Evolutionary conservation across 2,888 invertebrate genomes (phyloP), one percentile per base, ranked within the genome.

Genomic region (Drosophila pseudotalamancana): DNA sequence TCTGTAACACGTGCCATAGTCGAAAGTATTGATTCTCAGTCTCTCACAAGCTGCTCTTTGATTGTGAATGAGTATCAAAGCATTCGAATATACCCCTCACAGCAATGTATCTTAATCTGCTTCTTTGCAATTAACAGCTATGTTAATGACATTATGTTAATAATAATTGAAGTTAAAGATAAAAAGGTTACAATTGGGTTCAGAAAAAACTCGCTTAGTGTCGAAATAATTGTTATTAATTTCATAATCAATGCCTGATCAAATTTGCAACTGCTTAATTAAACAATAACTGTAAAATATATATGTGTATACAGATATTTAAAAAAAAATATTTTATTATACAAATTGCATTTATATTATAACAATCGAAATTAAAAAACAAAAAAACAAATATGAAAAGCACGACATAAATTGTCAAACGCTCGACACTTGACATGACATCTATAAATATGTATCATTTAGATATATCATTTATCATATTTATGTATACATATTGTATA

Each of bases 361-460:
- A 14, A 54, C 25, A 54, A 40, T 27, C 11, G n/a, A 56, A 53
- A 40, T 53, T n/a, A n/a, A n/a, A n/a, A n/a, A n/a, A n/a, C n/a
- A n/a, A n/a, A n/a, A n/a, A n/a, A n/a, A n/a, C n/a, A n/a, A n/a
- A n/a, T n/a, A n/a, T n/a, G n/a, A n/a, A n/a, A n/a, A n/a, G n/a
- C n/a, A n/a, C n/a, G n/a, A 14, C 29, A 25, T 23, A 37, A 34
- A 34, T 12, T 56, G 56, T 29, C 27, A 35, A 43, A 43, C 18
- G 6, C 27, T 55, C 42, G 35, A 16, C 35, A 29, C 21, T 12
- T 21, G 27, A 55, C n/a, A 43, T 29, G 31, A 35, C 9, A 25
- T 25, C 25, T 9, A 25, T 25, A 25, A 25, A n/a, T n/a, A n/a
- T n/a, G n/a, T n/a, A n/a, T n/a, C 16, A 3, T 11, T 25, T 19